These are phyloP conservation scores for Atrichornis clamosus DNA, from an alignment of 2,113 vertebrate species.

Conservation along the genomic window DNA sequence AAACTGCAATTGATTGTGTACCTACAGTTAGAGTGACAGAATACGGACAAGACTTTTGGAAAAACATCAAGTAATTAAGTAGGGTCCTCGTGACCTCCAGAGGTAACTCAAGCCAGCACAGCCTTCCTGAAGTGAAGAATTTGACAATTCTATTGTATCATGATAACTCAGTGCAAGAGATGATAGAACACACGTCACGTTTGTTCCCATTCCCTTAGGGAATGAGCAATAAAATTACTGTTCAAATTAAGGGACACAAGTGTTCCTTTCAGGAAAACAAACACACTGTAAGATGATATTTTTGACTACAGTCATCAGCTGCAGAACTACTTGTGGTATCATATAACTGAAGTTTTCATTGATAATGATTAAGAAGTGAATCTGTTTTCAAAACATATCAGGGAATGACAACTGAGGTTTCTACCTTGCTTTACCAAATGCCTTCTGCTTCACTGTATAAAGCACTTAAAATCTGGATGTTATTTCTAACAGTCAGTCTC, in stretches of 20 bases:
- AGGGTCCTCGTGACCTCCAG: background rate
- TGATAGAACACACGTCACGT: accelerated
- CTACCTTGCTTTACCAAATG: background rate
- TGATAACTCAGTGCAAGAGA: background rate
- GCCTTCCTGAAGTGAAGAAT: background rate
- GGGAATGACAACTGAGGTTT: background rate
- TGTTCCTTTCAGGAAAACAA: background rate
- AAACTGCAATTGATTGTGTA: background rate
- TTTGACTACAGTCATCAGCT: background rate
- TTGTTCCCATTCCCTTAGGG: background rate
- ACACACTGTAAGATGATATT: background rate
- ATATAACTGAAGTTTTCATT: background rate
- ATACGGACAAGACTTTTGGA: background rate
- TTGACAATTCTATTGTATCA: background rate
- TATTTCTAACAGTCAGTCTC: background rate
- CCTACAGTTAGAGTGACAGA: background rate
- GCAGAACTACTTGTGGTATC: background rate
- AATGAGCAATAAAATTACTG: background rate
- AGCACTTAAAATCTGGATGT: background rate
- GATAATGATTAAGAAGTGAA: background rate
- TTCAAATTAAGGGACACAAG: background rate
- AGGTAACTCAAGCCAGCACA: background rate
- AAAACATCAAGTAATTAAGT: background rate
- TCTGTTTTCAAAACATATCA: background rate
- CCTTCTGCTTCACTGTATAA: background rate